Percentiles rank a stretch among this genome's conserved stretches.
phyloP scores from a whole-genome alignment of 1,140 invertebrate genomes.

The Drosophila biarmipes region DNA sequence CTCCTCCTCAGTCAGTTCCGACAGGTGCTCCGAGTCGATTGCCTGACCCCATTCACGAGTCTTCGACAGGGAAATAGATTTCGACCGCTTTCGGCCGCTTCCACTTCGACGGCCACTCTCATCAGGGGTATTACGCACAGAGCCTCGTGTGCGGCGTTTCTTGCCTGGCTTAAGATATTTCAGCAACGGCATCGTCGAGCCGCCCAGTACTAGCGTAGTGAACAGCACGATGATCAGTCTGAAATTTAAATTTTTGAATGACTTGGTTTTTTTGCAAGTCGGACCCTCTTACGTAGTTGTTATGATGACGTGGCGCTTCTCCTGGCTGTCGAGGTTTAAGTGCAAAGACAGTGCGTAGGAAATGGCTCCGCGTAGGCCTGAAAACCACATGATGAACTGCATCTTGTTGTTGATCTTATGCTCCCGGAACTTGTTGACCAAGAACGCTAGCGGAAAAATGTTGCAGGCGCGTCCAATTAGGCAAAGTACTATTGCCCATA shows the following conservation, averaged over 20 bases:
- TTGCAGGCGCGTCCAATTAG: constrained; percentile 97
- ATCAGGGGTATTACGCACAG: constrained; percentile 5
- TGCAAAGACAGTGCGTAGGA: constrained; percentile 99
- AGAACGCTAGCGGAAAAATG: constrained; percentile 96
- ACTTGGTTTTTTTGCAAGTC: background rate
- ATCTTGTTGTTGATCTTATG: constrained; percentile 99
- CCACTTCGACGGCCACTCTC: constrained; percentile 77
- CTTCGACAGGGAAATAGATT: constrained; percentile 97
- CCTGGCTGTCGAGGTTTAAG: constrained; percentile 94
- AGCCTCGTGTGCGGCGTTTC: constrained; percentile 74
- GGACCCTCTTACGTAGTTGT: constrained; percentile 90
- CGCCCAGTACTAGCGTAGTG: constrained; percentile 97
- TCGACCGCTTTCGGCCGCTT: constrained; percentile 89
- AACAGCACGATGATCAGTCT: constrained; percentile 96
- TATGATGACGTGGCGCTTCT: constrained; percentile 97
- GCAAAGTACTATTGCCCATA: constrained; percentile 97
- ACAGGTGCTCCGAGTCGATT: constrained; percentile 97
- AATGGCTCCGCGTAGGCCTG: constrained; percentile 97
- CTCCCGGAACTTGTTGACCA: constrained; percentile 98
- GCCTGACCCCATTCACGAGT: constrained; percentile 98
- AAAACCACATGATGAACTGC: constrained; percentile 99
- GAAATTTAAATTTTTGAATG: background rate
- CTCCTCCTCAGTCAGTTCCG: constrained; percentile 97
- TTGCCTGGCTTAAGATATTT: constrained; percentile 90
- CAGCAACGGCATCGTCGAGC: constrained; percentile 97